Conservation (phyloP, 1,140 invertebrate species). For the Heliconius eleuchia region DNA sequence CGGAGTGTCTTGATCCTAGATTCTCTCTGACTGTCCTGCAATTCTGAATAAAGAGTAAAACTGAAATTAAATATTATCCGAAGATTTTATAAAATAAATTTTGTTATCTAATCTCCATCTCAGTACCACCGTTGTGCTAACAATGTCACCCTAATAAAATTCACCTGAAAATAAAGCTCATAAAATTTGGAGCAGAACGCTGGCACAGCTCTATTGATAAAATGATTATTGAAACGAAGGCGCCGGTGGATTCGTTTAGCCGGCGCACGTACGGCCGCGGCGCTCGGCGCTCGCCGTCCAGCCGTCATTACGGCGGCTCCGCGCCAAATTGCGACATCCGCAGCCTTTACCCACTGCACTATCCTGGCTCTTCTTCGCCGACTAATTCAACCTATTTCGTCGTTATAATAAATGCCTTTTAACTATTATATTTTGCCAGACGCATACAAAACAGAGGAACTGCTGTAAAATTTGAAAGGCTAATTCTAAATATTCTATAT, state of each 20-base stretch:
- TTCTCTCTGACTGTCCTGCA: no score
- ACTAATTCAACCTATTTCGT: constrained; percentile 35
- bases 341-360: constrained; percentile 51
- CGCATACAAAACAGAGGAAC: neutral
- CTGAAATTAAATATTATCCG: neutral
- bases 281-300: constrained; percentile 43
- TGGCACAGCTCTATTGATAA: constrained; percentile 37
- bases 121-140: neutral
- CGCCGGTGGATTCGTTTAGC: constrained; percentile 42
- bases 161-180: constrained; percentile 1
- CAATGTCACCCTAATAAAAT: constrained; percentile 12
- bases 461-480: neutral
- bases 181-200: constrained; percentile 19
- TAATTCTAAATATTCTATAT: neutral
- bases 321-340: constrained; percentile 73
- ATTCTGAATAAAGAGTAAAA: no score
- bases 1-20: no score
- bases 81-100: neutral
- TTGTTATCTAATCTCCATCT: neutral
- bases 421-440: constrained; percentile 9
- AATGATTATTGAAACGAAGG: constrained; percentile 43
- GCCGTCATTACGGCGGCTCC: constrained; percentile 65
- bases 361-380: constrained; percentile 26
- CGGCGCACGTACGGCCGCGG: constrained; percentile 59
- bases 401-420: constrained; percentile 35